A percentile compares a stretch with the other conserved stretches of the same genome.
Conservation (phyloP, 2,113 vertebrate species). For the Melanostigma gelatinosum region DNA sequence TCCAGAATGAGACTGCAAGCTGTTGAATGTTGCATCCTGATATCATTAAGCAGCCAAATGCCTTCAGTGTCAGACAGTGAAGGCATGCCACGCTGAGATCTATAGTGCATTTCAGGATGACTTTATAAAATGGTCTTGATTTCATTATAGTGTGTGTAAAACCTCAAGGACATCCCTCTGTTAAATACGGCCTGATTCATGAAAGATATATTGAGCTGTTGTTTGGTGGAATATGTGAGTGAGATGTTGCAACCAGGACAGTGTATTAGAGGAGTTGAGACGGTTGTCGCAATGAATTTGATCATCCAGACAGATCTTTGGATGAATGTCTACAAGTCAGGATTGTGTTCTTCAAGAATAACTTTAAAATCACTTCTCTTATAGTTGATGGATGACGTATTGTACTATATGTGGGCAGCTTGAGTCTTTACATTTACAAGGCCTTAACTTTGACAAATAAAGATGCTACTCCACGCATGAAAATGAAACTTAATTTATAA, state of each 20-base stretch:
- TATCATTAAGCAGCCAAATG: constrained; percentile 60
- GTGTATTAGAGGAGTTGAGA: neutral
- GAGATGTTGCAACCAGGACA: neutral
- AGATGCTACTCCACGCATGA: neutral
- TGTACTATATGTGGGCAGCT: neutral
- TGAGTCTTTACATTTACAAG: neutral
- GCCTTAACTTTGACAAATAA: neutral
- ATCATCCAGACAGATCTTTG: neutral
- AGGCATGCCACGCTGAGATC: constrained; percentile 29
- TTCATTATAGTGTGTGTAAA: constrained; percentile 16
- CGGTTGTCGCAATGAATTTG: neutral
- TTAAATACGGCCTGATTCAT: constrained; percentile 16
- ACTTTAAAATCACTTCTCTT: neutral
- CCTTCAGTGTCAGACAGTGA: constrained; percentile 54
- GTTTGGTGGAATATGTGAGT: constrained; percentile 2
- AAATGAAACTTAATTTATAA: neutral
- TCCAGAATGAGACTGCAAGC: constrained; percentile 55
- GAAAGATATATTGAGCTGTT: neutral
- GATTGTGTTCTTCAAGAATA: neutral
- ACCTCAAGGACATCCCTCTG: constrained; percentile 19
- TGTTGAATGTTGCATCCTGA: constrained; percentile 66
- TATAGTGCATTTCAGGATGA: constrained; percentile 25
- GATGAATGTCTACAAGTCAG: neutral
- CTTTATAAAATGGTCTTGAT: constrained; percentile 12
- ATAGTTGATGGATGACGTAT: neutral